Base-by-base conservation (phyloP, 2,888 invertebrate genomes). In the Parthenolecanium corni region DNA sequence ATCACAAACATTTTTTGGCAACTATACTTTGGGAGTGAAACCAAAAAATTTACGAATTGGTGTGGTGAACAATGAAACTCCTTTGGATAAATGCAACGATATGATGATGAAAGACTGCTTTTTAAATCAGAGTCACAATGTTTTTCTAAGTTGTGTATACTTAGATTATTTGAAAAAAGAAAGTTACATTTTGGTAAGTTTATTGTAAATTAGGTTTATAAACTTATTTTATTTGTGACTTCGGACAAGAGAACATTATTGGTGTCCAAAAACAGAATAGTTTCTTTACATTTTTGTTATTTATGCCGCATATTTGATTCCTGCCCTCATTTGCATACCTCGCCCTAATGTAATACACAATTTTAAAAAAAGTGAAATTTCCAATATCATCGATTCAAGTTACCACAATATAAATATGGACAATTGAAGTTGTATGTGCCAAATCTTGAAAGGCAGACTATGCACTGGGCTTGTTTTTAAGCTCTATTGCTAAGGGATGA, bases 1-100 rank as follows among this genome's bases (percentile, higher is more conserved):
- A n/a, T 76, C 91, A 24, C 85, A 92, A 79, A 79, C 86, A 65
- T 76, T 82, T 42, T 79, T 86, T 36, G 92, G 93, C 74, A 86
- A 90, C 74, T 73, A 84, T 63, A 85, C 90, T 25, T 81, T 90
- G 57, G 90, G 90, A 1, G 81, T 81, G 52, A 85, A 90, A 69
- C 86, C 88, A 0, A 77, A 78, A 56, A 81, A 82, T 64, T 76
- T 93, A 0, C 78, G 79, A 52, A 69, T 94, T 36, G 91, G 84
- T 0, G 78, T 92, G 0, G 84, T 90, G 20, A 91, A 91, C 70
- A 79, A 86, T 1, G 93, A 94, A 73, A 79, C 81, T 1, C 71
- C 74, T 73, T 72, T 52, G 6, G 64, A 65, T 2, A 40, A 52
- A n/a, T 65, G 65, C 36, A 62, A 46, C 57, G 67, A 67, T 38